Conservation (phyloP, 2,113 vertebrate genomes). For the Alces alces region DNA sequence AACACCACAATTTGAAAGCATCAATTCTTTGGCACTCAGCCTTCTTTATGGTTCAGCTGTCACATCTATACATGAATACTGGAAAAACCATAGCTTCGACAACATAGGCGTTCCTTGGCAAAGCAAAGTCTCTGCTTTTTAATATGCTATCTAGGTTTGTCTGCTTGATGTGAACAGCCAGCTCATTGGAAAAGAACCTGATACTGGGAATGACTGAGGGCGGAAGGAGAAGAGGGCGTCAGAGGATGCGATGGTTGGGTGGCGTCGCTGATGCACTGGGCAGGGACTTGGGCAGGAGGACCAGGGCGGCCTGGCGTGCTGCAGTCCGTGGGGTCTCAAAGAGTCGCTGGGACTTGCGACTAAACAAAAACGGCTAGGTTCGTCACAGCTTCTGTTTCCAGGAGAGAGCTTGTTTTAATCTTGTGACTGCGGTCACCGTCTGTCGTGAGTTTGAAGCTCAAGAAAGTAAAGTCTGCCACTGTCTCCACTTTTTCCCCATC, state of each 20-base stretch:
- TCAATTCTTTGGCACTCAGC: neutral
- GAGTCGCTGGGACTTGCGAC: neutral
- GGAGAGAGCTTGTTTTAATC: neutral
- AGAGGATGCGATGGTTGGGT: neutral
- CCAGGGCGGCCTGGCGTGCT: neutral
- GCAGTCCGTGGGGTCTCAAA: accelerated
- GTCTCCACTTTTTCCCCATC: neutral
- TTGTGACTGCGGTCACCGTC: accelerated
- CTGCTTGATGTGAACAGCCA: neutral
- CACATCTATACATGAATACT: neutral
- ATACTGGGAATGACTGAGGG: neutral
- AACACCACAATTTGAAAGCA: neutral
- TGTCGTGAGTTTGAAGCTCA: neutral
- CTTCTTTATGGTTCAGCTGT: neutral
- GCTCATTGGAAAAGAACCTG: neutral
- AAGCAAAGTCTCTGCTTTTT: neutral
- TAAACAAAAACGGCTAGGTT: neutral
- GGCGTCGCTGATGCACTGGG: accelerated
- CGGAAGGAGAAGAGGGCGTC: neutral
- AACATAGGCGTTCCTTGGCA: accelerated
- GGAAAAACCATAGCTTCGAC: neutral
- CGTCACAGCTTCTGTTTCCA: neutral
- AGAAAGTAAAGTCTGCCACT: neutral
- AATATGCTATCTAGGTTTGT: neutral
- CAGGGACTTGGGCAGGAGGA: neutral